A percentile compares a stretch with the other conserved stretches of the same genome.
Conservation (phyloP, 2,113 vertebrate genomes). For the Chloebia gouldiae region DNA sequence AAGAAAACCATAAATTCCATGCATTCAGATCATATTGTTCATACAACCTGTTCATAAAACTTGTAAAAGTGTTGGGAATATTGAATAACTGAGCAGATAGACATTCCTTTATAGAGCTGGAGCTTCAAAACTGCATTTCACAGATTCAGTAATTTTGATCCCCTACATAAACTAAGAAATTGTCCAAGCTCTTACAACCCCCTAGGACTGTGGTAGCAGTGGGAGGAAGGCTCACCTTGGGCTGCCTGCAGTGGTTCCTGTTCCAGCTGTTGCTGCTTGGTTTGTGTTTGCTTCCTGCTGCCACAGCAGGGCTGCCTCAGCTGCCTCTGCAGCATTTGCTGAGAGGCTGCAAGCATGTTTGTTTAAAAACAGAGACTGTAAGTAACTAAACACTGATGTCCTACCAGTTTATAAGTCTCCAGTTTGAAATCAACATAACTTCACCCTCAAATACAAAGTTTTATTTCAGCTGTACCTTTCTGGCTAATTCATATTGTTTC, state of each 20-base stretch:
- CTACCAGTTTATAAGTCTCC: neutral
- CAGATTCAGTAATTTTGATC: neutral
- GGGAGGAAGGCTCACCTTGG: neutral
- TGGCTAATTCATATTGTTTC: neutral
- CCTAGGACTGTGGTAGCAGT: accelerated
- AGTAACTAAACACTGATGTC: neutral
- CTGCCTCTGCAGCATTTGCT: neutral
- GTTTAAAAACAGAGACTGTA: neutral
- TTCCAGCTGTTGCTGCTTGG: neutral
- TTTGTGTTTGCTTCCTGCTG: neutral
- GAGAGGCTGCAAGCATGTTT: neutral
- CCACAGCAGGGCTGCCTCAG: neutral
- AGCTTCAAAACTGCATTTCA: neutral
- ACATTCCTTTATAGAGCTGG: neutral
- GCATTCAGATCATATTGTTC: neutral
- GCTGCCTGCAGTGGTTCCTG: slow-evolving; percentile 13
- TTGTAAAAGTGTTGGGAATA: neutral
- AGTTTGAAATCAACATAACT: neutral
- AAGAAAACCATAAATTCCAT: neutral
- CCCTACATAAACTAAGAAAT: neutral
- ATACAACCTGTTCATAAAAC: neutral
- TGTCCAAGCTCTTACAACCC: neutral
- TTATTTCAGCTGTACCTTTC: neutral
- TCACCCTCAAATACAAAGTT: neutral
- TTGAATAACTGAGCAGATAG: neutral